Conservation (phyloP, 2,113 vertebrate genomes). For the Petroica traversi region DNA sequence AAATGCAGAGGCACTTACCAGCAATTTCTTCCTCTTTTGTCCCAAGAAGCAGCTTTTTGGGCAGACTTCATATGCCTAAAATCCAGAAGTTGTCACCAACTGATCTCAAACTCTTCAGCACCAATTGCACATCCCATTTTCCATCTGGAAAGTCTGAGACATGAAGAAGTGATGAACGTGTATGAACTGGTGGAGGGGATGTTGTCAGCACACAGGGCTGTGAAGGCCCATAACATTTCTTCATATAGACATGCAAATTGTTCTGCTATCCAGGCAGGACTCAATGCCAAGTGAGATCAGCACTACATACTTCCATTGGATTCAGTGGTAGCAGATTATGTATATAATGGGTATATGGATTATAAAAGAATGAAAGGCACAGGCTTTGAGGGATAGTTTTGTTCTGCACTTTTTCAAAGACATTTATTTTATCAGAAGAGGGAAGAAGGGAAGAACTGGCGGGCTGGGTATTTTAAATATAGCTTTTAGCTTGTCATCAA, state of each 20-base stretch:
- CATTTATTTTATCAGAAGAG: conserved; percentile 5
- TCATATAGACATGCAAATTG: fast-evolving
- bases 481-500: conserved; percentile 20
- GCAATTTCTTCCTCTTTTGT: not conserved
- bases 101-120: not conserved
- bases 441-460: not conserved
- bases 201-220: not conserved
- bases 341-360: not conserved
- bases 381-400: not conserved
- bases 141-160: not conserved
- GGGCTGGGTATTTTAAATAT: conserved; percentile 12
- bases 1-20: not conserved
- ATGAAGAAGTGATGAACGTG: not conserved
- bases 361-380: not conserved
- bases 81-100: not conserved
- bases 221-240: not conserved
- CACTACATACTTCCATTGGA: not conserved
- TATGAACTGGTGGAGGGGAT: not conserved
- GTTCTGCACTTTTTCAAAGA: not conserved
- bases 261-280: not conserved
- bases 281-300: not conserved
- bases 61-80: not conserved
- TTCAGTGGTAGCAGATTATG: not conserved
- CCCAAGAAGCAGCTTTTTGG: not conserved
- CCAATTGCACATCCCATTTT: not conserved